Conservation (phyloP, 2,797 vertebrate species). For the Semaprochilodus insignis region DNA sequence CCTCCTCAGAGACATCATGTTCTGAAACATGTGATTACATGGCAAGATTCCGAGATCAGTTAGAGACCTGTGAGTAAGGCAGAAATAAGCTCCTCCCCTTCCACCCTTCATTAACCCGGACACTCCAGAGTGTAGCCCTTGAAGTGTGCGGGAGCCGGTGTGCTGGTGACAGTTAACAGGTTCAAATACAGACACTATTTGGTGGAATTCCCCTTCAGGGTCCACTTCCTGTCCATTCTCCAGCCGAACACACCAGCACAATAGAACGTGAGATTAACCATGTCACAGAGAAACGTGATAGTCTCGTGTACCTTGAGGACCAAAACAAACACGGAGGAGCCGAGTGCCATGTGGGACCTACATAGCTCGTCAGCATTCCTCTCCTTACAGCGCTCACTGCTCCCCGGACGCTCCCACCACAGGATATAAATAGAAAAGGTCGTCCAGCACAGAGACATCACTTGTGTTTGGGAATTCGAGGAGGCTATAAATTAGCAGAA, state of each 20-base stretch:
- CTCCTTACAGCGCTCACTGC: conserved; percentile 51
- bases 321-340: conserved; percentile 54
- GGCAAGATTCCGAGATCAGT: no score
- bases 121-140: no score
- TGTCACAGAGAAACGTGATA: background rate
- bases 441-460: conserved; percentile 61
- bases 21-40: no score
- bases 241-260: background rate
- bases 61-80: no score
- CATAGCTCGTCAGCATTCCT: conserved; percentile 70
- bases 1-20: no score
- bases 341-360: conserved; percentile 64
- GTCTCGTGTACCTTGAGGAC: conserved; percentile 48
- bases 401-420: conserved; percentile 41
- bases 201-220: no score
- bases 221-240: background rate
- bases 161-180: no score
- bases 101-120: no score
- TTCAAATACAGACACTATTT: no score
- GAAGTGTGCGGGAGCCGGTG: no score
- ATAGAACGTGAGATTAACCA: background rate
- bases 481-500: conserved; percentile 70
- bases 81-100: no score
- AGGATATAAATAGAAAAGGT: conserved; percentile 71
- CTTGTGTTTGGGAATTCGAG: conserved; percentile 64